Percentiles rank a stretch among this genome's conserved stretches.
phyloP scores from a whole-genome alignment of 2,888 invertebrate species.

The Antheraea yamamai region DNA sequence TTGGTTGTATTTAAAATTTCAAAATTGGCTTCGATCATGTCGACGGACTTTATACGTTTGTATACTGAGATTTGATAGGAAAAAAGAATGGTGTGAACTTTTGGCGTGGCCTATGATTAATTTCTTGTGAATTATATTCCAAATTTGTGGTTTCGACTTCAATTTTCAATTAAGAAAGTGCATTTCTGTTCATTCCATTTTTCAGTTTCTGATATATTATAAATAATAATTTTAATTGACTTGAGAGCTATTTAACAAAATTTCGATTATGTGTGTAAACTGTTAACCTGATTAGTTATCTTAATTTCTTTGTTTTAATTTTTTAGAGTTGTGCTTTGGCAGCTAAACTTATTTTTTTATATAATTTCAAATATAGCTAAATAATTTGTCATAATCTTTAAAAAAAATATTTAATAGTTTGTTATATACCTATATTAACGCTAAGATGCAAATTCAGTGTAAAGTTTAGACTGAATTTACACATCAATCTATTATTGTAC shows the following conservation, averaged over 20 bases:
- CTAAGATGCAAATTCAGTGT: too few relatives aligned
- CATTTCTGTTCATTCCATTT: background rate
- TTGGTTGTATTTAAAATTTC: background rate
- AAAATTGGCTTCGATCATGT: conserved; percentile 2
- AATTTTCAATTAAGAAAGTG: background rate
- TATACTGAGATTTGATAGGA: background rate
- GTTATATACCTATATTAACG: background rate
- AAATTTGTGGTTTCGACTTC: background rate
- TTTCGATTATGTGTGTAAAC: background rate
- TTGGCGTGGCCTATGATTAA: background rate
- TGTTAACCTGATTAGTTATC: background rate
- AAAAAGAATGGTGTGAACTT: background rate
- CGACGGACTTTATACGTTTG: background rate
- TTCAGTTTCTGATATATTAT: background rate
- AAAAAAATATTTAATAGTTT: background rate
- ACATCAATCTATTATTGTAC: too few relatives aligned
- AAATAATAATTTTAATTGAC: background rate
- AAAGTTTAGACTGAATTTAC: too few relatives aligned
- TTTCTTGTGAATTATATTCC: background rate
- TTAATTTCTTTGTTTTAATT: background rate
- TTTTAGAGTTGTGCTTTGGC: background rate
- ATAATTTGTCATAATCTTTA: background rate
- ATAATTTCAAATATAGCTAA: background rate
- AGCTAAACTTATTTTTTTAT: conserved; percentile 1
- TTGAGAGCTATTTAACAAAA: background rate